Base-by-base conservation (phyloP, 2,888 invertebrate genomes). In the Temnothorax ravouxi region DNA sequence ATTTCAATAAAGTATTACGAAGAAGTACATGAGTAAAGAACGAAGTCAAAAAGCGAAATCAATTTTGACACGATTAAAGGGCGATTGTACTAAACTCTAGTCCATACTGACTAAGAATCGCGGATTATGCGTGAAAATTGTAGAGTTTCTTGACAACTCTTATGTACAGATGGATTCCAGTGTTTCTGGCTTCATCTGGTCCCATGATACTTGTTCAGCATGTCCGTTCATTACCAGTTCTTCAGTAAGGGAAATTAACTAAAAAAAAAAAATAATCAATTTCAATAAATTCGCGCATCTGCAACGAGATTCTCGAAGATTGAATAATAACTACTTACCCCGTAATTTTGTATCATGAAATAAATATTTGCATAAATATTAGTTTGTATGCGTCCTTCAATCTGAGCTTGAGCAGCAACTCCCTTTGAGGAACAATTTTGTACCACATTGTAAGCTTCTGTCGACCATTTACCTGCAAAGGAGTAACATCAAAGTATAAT, bases 341-440 rank as follows among this genome's bases (percentile, higher is more conserved):
- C 97, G 96, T 97, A 93, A 96, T 96, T 95, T 96, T 95, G 90
- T 96, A 96, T 95, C 97, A 97, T 96, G 97, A 98, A 93, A 98
- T 97, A 95, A 97, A 97, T 92, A 98, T 97, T 95, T 97, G 97
- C 89, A 98, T 93, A 98, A 93, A 97, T 95, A 88, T 97, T 97
- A 85, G 97, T 96, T 92, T 97, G 97, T 90, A 97, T 97, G 94
- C 98, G 98, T 91, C 97, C 98, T 89, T 97, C 97, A 86, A 99
- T 97, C 95, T 98, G 98, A 84, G 98, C 98, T 95, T 98, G 98
- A 92, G 98, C 96, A 94, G 98, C 96, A 94, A 97, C 97, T 84
- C 98, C 98, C 25, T 54, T 66, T n/a, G 95, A 83, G 97, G 97
- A 91, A 67, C 66, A 67, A 67, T 9, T 67, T 18, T 97, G 97